Percentiles rank a stretch among this genome's conserved stretches.
Evolutionary conservation across 2,797 vertebrate genomes (phyloP).

Genomic region (Eulemur coronatus): DNA sequence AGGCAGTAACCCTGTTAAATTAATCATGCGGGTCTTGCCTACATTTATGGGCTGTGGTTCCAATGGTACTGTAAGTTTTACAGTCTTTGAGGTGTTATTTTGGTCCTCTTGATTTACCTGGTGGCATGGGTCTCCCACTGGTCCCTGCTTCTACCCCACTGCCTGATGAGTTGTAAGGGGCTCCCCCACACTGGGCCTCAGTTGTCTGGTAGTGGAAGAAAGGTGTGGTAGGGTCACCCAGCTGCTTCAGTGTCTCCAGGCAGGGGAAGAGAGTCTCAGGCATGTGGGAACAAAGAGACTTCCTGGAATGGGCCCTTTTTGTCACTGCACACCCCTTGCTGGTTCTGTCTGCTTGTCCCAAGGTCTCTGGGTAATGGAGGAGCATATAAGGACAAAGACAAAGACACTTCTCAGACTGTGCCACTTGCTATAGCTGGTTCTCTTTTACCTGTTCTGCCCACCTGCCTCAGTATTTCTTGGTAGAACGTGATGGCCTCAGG

Average conservation of each 20-base stretch:
- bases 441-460: not conserved
- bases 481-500: not conserved
- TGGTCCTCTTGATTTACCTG: not conserved
- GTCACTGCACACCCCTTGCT: not conserved
- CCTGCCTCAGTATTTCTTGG: not conserved
- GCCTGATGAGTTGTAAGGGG: not conserved
- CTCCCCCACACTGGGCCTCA: not conserved
- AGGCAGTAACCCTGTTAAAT: not conserved
- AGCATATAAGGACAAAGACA: not conserved
- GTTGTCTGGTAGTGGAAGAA: not conserved
- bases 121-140: not conserved
- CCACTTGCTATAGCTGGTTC: not conserved
- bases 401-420: not conserved
- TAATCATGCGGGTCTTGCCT: not conserved
- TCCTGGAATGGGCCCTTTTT: not conserved
- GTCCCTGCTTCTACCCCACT: not conserved
- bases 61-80: not conserved
- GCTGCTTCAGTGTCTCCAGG: not conserved
- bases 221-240: not conserved
- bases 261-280: not conserved
- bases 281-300: not conserved
- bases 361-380: not conserved
- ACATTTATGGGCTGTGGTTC: not conserved
- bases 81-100: not conserved
- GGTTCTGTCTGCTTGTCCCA: not conserved